These are phyloP conservation scores for Amia ocellicauda DNA, from an alignment of 2,113 vertebrate species.

Conservation along the genomic window DNA sequence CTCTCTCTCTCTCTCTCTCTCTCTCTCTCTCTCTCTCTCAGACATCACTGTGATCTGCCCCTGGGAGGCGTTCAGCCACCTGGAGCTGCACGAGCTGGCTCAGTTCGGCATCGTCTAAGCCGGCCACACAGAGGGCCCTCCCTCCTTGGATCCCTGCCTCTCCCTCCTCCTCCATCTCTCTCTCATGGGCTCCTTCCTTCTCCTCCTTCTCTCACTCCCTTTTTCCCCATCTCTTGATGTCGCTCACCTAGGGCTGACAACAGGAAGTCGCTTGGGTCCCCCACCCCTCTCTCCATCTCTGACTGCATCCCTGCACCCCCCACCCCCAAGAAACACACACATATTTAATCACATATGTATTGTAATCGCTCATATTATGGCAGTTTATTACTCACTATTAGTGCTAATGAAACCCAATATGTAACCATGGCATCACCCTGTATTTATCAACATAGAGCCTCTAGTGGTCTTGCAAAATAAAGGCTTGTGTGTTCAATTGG, in stretches of 20 bases:
- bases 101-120: constrained; percentile 94
- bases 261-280: no score
- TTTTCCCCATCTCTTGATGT: no score
- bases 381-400: no score
- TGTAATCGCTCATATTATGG: constrained; percentile 38
- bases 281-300: constrained; percentile 19
- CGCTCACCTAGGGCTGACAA: no score
- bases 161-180: constrained; percentile 27
- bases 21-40: constrained; percentile 26
- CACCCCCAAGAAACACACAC: constrained; percentile 1
- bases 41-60: constrained; percentile 97
- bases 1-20: background rate
- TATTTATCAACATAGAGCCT: constrained; percentile 50
- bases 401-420: no score
- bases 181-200: constrained; percentile 21
- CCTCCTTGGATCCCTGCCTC: constrained; percentile 27
- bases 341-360: constrained; percentile 40
- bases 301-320: constrained; percentile 32
- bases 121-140: constrained; percentile 25
- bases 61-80: constrained; percentile 96
- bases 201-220: background rate
- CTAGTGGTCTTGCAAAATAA: no score
- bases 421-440: no score
- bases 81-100: constrained; percentile 95
- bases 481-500: no score